These are phyloP conservation scores for Chaenodraco wilsoni DNA, from an alignment of 2,797 vertebrate genomes.

Conservation along the genomic window DNA sequence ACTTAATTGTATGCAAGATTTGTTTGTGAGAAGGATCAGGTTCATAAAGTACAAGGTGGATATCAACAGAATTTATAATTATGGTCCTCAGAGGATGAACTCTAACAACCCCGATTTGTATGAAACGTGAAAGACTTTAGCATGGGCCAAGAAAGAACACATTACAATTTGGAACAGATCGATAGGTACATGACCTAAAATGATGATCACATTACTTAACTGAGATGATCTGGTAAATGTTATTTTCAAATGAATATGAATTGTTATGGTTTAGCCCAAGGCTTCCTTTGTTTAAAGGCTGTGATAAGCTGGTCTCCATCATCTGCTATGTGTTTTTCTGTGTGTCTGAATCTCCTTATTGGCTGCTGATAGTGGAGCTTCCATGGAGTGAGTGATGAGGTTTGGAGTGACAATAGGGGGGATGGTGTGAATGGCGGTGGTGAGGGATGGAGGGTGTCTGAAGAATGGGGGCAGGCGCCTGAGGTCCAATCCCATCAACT, in stretches of 20 bases:
- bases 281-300: conserved; percentile 41
- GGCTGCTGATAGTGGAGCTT: conserved; percentile 60
- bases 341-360: conserved; percentile 48
- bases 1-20: not conserved
- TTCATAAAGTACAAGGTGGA: too few relatives aligned
- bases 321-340: conserved; percentile 44
- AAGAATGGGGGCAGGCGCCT: conserved; percentile 66
- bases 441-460: conserved; percentile 59
- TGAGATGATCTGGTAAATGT: conserved; percentile 9
- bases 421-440: conserved; percentile 44
- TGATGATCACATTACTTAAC: too few relatives aligned
- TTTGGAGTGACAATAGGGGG: conserved; percentile 63
- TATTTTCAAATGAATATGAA: conserved; percentile 34
- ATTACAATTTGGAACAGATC: too few relatives aligned
- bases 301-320: conserved; percentile 42
- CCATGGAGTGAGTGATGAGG: conserved; percentile 73
- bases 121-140: too few relatives aligned
- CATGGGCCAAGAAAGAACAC: too few relatives aligned
- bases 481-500: conserved; percentile 81
- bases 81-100: too few relatives aligned
- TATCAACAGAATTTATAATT: too few relatives aligned
- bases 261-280: conserved; percentile 28
- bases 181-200: too few relatives aligned
- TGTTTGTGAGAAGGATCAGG: not conserved
- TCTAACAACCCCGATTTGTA: too few relatives aligned